A percentile compares a stretch with the other conserved stretches of the same genome.
Conservation (phyloP, 2,888 invertebrate species). For the Dryocosmus kuriphilus region DNA sequence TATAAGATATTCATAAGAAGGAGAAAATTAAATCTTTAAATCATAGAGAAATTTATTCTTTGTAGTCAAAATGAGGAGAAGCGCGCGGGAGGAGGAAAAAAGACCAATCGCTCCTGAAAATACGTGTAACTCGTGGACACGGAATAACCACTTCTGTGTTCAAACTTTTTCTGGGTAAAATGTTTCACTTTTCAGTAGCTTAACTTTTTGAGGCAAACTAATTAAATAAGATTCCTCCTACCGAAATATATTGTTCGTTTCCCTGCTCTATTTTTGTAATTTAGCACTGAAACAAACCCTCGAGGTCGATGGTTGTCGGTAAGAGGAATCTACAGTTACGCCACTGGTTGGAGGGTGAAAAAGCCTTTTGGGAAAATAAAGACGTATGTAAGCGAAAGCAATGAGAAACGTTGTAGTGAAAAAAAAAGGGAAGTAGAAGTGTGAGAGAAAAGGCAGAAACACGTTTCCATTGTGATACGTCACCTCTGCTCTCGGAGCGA, state of each 20-base stretch:
- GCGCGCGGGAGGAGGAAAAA: slow-evolving; percentile 46
- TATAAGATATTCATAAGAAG: not conserved
- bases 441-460: slow-evolving; percentile 41
- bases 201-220: not conserved
- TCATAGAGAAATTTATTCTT: not conserved
- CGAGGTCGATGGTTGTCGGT: not conserved
- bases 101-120: slow-evolving; percentile 29
- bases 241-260: not conserved
- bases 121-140: slow-evolving; percentile 60
- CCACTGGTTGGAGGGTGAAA: not conserved
- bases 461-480: slow-evolving; percentile 56
- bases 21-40: slow-evolving; percentile 11
- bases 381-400: slow-evolving; percentile 4
- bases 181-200: slow-evolving; percentile 1
- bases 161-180: slow-evolving; percentile 64
- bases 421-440: slow-evolving; percentile 24
- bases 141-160: slow-evolving; percentile 75
- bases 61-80: slow-evolving; percentile 14
- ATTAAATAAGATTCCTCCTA: not conserved
- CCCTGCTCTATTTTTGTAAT: not conserved
- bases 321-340: slow-evolving; percentile 1
- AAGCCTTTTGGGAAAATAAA: not conserved
- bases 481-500: slow-evolving; percentile 58
- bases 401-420: slow-evolving; percentile 24
- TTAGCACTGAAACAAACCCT: not conserved